Evolutionary conservation across 30 jellyfish, hydroid and myxozoan species (phyloP), one percentile per base, ranked within the genome.

Genomic region (Chrysaora quinquecirrha): DNA sequence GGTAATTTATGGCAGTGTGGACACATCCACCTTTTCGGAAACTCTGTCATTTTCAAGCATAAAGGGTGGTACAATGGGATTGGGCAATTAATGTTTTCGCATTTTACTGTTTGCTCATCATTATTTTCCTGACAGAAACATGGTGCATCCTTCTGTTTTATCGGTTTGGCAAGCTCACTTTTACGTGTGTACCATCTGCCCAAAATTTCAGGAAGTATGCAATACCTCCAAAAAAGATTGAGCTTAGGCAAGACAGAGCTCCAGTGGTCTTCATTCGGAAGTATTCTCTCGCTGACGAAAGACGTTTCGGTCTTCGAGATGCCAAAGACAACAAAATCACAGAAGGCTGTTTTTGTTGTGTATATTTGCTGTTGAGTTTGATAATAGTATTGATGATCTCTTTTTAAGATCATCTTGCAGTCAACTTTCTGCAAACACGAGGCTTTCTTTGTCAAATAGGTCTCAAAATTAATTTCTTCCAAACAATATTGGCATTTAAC

Each of bases 121-220:
- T n/a, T n/a, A n/a, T n/a, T n/a, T n/a, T n/a, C n/a, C n/a, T n/a
- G n/a, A n/a, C n/a, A n/a, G n/a, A n/a, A n/a, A n/a, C n/a, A n/a
- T n/a, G n/a, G n/a, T n/a, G n/a, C n/a, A n/a, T n/a, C n/a, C n/a
- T n/a, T n/a, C n/a, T n/a, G n/a, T n/a, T n/a, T n/a, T n/a, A n/a
- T n/a, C n/a, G 58, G 58, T 43, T 43, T 43, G 58, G 58, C 16
- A 43, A 43, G 58, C 58, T 43, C 58, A 43, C 58, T 43, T 33
- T 30, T 58, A 60, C 80, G 34, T 31, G 89, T 21, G 25, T 77
- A 77, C 89, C 89, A 77, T 29, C 89, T 77, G 29, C 89, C 80
- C 22, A 77, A 46, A 2, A 77, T 34, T 77, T 77, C 89, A 43
- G n/a, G n/a, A n/a, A n/a, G n/a, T n/a, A n/a, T n/a, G n/a, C n/a